A percentile compares a stretch with the other conserved stretches of the same genome.
Conservation (phyloP, 2,113 vertebrate species). For the Xyliphius kryptos region DNA sequence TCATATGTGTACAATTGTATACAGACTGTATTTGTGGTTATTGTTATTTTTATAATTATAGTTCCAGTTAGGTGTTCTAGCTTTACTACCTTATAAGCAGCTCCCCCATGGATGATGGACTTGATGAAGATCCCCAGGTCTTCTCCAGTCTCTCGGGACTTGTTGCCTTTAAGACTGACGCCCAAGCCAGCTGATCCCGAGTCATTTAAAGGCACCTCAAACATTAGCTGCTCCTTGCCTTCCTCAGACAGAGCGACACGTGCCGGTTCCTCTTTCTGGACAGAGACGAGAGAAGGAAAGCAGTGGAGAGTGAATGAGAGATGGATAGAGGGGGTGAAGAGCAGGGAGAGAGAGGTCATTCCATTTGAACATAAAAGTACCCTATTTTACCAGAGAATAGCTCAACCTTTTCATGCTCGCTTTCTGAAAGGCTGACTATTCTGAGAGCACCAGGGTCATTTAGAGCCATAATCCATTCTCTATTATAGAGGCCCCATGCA, state of each 20-base stretch:
- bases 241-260: conserved; percentile 58
- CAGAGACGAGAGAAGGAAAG: not conserved
- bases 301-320: conserved; percentile 7
- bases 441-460: conserved; percentile 38
- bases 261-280: conserved; percentile 56
- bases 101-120: conserved; percentile 90
- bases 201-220: conserved; percentile 91
- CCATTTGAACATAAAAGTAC: conserved; percentile 40
- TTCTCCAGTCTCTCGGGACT: conserved; percentile 84
- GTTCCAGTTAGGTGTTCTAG: not conserved
- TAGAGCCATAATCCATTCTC: conserved; percentile 47
- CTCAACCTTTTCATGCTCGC: conserved; percentile 43
- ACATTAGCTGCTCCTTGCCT: conserved; percentile 83
- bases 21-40: too few relatives aligned
- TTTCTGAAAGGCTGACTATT: conserved; percentile 35
- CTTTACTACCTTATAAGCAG: conserved; percentile 84
- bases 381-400: conserved; percentile 42
- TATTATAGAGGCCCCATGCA: conserved; percentile 33
- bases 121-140: conserved; percentile 98
- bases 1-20: too few relatives aligned
- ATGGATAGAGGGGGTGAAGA: conserved; percentile 1
- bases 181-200: conserved; percentile 91
- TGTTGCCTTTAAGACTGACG: conserved; percentile 95
- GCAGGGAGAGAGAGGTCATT: conserved; percentile 37
- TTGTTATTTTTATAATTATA: too few relatives aligned